Evolutionary conservation across 92 coral and sea anemone species (phyloP), one percentile per base, ranked within the genome.

Genomic region (Epizoanthus fatuus): DNA sequence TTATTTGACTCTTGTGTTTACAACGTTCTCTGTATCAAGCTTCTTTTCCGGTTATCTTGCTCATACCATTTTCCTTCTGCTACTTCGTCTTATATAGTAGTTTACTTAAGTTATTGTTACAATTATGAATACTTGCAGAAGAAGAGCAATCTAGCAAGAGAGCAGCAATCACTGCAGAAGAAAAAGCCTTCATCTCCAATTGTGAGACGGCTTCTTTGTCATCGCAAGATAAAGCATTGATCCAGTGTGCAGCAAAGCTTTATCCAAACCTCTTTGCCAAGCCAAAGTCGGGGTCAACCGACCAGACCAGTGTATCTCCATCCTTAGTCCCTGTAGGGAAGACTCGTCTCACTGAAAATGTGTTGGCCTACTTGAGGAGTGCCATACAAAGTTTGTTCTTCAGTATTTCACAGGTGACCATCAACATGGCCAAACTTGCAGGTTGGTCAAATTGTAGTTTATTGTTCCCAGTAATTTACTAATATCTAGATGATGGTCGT

Each of bases 341-440:
- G 75, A 16, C 75, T 49, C 22, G 56, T 15, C 75, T 70, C 22
- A 2, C 53, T 70, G 75, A 35, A 13, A 49, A 40, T 16, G 51
- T 19, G 7, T 2, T 70, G 35, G 51, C 17, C 12, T 70, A 70
- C 56, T 19, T 70, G 56, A 15, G 35, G 54, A 35, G 7, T 70
- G 75, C 54, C 44, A 70, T 70, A 10, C 75, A 70, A 22, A 9
- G 10, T 10, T n/a, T 20, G 17, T 62, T 62, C n/a, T 62, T 62
- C 67, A 62, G 67, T 63, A 63, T 63, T 63, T 40, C 75, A 70
- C 52, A 70, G 75, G 56, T 49, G 56, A 40, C 75, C 51, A 70
- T 49, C 7, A 70, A 70, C 75, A 70, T 32, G 75, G 75, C 52
- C 12, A 70, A 70, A 22, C 75, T 70, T 0, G 74, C 65, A 63